These are phyloP conservation scores for Lithophane semibrunnea DNA, from an alignment of 2,888 invertebrate genomes.

Conservation along the genomic window DNA sequence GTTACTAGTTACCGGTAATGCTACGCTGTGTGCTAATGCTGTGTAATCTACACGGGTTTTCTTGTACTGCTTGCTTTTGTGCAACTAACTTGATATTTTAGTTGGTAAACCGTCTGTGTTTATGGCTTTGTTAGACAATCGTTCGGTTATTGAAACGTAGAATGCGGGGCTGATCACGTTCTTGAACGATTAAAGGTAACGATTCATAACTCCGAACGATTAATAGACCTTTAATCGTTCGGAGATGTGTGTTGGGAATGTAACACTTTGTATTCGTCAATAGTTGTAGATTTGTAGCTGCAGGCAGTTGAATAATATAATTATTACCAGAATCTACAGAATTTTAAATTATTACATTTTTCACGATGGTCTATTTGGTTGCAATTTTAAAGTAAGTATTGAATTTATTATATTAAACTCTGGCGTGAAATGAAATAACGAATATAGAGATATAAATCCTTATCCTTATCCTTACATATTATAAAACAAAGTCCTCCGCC, in stretches of 20 bases:
- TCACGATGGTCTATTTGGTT: not conserved
- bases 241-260: slow-evolving; percentile 25
- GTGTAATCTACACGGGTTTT: slow-evolving; percentile 67
- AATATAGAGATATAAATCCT: not conserved
- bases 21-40: slow-evolving; percentile 63
- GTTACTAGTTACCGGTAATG: slow-evolving; percentile 68
- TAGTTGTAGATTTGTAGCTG: too few species aligned
- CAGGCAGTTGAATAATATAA: not conserved
- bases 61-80: slow-evolving; percentile 66
- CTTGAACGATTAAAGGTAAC: slow-evolving; percentile 56
- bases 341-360: not conserved
- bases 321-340: not conserved
- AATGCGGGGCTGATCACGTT: slow-evolving; percentile 58
- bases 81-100: slow-evolving; percentile 69
- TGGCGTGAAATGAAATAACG: not conserved
- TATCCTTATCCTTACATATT: too few species aligned
- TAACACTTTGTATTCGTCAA: slow-evolving; percentile 3
- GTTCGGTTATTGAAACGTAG: slow-evolving; percentile 51
- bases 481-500: too few species aligned
- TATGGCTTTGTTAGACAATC: slow-evolving; percentile 60
- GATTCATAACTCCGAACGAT: too few species aligned
- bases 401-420: not conserved
- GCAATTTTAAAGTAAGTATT: not conserved
- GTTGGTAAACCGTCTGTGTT: slow-evolving; percentile 60
- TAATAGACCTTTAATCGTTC: too few species aligned